Percentiles rank a stretch among this genome's conserved stretches.
Conservation (phyloP, 2,113 vertebrate genomes). For the Uria lomvia region DNA sequence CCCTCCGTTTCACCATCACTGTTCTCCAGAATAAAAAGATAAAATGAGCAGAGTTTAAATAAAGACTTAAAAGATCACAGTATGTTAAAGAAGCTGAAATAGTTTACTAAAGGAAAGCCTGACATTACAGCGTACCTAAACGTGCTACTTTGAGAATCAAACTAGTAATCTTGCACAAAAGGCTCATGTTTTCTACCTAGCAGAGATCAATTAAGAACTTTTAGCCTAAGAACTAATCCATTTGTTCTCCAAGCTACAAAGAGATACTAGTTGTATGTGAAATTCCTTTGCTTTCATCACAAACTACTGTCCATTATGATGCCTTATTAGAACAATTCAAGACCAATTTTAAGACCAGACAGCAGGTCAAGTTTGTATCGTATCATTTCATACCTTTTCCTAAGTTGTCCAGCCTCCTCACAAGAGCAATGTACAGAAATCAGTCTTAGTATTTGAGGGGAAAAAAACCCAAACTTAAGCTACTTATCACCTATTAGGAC, state of each 20-base stretch:
- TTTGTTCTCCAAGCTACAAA: neutral
- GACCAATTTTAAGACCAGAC: neutral
- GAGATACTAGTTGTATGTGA: neutral
- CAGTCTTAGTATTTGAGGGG: neutral
- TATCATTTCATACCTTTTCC: neutral
- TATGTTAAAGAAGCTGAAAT: neutral
- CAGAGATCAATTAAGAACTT: neutral
- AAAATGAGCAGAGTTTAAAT: neutral
- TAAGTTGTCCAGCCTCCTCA: neutral
- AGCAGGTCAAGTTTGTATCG: neutral
- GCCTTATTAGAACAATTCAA: neutral
- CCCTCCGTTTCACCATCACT: fast-evolving
- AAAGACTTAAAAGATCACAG: neutral
- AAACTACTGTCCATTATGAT: neutral
- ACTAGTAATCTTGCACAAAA: neutral
- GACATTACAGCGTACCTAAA: neutral
- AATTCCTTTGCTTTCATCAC: neutral
- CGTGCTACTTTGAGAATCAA: neutral
- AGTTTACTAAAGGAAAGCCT: neutral
- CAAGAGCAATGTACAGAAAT: neutral
- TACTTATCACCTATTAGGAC: neutral
- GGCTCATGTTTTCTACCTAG: neutral
- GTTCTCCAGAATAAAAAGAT: neutral
- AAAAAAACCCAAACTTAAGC: neutral
- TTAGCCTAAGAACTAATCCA: neutral